These are phyloP conservation scores for Rattus rattus DNA, from an alignment of 2,113 vertebrate species.

Conservation along the genomic window DNA sequence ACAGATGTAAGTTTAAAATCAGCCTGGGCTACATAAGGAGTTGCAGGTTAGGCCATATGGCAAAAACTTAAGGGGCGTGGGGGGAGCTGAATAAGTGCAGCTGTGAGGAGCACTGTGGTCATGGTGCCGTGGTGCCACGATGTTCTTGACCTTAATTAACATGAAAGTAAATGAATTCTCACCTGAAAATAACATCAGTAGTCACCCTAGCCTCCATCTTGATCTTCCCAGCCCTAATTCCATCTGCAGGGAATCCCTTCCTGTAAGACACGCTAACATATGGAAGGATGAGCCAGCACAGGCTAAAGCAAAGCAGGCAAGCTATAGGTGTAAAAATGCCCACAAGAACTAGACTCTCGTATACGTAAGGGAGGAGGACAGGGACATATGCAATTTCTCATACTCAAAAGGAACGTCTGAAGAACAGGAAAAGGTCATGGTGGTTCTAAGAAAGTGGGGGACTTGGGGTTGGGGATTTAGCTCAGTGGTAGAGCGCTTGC, in stretches of 20 bases:
- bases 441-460: background rate
- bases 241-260: background rate
- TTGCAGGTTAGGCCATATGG: background rate
- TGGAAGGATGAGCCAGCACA: slow-evolving; percentile 4
- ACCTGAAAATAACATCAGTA: background rate
- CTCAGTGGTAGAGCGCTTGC: too few relatives aligned
- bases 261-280: background rate
- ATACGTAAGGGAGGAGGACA: background rate
- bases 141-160: background rate
- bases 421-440: background rate
- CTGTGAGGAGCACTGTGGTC: background rate
- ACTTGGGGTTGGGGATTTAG: too few relatives aligned
- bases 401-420: background rate
- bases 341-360: background rate
- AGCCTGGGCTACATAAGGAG: background rate
- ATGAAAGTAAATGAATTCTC: background rate
- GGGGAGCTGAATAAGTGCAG: background rate
- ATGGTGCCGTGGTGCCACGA: background rate
- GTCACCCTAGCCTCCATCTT: background rate
- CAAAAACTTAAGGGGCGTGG: background rate
- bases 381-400: background rate
- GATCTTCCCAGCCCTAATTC: background rate
- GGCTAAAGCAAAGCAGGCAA: background rate
- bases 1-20: too few relatives aligned
- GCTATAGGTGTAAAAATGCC: background rate